Conservation (phyloP, 2,797 vertebrate genomes). For the Denticeps clupeoides region DNA sequence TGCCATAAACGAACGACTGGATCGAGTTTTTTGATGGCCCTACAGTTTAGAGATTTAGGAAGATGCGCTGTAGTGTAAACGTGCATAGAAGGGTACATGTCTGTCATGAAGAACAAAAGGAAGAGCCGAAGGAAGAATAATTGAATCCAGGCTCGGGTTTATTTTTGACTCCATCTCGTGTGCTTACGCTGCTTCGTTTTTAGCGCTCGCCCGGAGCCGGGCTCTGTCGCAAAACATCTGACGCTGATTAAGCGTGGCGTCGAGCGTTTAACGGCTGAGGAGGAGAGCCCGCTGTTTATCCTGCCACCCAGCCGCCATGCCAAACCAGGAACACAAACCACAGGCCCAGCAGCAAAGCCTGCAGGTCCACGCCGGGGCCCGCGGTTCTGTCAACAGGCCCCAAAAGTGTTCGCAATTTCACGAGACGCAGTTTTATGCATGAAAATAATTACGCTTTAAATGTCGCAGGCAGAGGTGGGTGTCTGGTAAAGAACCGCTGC, state of each 20-base stretch:
- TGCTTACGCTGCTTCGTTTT: constrained; percentile 40
- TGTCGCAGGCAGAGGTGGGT: constrained; percentile 40
- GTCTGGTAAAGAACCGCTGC: constrained; percentile 49
- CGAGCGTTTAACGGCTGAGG: constrained; percentile 51
- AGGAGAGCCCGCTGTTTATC: constrained; percentile 27
- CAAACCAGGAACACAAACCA: constrained; percentile 29
- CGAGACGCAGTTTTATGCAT: constrained; percentile 41
- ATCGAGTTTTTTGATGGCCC: too few species aligned
- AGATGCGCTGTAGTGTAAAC: too few species aligned
- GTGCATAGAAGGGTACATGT: too few species aligned
- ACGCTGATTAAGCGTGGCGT: constrained; percentile 59
- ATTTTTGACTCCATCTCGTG: constrained; percentile 33
- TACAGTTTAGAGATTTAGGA: too few species aligned
- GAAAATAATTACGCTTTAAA: constrained; percentile 56
- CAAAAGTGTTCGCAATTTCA: constrained; percentile 9
- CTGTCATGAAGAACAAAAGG: too few species aligned
- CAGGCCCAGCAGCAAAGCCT: constrained; percentile 24
- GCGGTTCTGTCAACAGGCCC: too few species aligned
- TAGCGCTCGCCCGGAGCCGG: constrained; percentile 34
- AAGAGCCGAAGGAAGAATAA: too few species aligned
- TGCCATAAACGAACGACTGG: too few species aligned
- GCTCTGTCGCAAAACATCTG: constrained; percentile 58
- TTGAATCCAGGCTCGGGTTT: background rate
- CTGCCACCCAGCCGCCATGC: constrained; percentile 33
- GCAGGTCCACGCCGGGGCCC: too few species aligned